phyloP scores from a whole-genome alignment of 2,797 vertebrate genomes.

The Fistularia commersonii region DNA sequence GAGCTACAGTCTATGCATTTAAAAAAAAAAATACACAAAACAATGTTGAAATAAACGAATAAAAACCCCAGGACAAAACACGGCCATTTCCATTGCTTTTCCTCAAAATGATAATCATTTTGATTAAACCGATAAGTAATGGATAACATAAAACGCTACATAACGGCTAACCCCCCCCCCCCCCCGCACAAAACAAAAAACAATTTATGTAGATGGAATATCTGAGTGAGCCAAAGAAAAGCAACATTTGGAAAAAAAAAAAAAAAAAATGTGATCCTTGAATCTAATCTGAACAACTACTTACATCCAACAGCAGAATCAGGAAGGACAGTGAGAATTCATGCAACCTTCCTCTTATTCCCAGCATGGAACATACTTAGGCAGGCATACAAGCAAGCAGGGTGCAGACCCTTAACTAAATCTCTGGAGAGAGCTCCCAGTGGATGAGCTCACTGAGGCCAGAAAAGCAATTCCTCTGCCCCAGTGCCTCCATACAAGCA shows the following conservation, averaged over 20 bases:
- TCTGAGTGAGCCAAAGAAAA: neutral
- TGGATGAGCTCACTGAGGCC: slow-evolving; percentile 46
- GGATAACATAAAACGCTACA: no score
- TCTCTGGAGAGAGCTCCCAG: slow-evolving; percentile 41
- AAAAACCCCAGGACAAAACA: slow-evolving; percentile 11
- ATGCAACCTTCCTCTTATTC: slow-evolving; percentile 24
- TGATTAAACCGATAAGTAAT: no score
- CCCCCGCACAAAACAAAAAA: no score
- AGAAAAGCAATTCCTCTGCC: slow-evolving; percentile 56
- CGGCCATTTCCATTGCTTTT: slow-evolving; percentile 23
- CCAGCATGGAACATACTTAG: slow-evolving; percentile 29
- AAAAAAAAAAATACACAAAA: neutral
- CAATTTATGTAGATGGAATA: no score
- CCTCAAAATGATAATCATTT: slow-evolving; percentile 16
- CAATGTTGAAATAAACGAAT: neutral
- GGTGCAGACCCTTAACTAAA: slow-evolving; percentile 41
- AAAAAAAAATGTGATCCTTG: slow-evolving; percentile 4
- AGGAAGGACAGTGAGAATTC: slow-evolving; percentile 21
- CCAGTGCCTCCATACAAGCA: slow-evolving; percentile 44
- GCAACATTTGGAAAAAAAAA: slow-evolving; percentile 9
- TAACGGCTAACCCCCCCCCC: no score
- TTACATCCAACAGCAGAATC: slow-evolving; percentile 44
- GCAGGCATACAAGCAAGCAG: slow-evolving; percentile 20
- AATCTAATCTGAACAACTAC: slow-evolving; percentile 29
- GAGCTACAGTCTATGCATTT: slow-evolving; percentile 32